A percentile compares a stretch with the other conserved stretches of the same genome.
phyloP scores from a whole-genome alignment of 1,140 invertebrate species.

The Phymastichus coffea region DNA sequence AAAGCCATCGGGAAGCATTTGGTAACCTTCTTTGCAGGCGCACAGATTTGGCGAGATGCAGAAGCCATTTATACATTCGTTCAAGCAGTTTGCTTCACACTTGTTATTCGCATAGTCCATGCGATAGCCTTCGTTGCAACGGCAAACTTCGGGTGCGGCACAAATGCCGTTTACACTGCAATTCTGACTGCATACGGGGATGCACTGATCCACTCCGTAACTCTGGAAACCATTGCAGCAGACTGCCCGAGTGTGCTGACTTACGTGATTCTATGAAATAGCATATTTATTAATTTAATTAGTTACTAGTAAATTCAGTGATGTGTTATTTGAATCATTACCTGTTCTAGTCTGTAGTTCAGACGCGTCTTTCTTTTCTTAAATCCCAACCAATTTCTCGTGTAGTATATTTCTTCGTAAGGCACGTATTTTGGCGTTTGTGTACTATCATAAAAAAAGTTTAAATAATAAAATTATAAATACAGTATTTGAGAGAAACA shows the following conservation, averaged over 20 bases:
- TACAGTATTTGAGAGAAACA: too few species aligned
- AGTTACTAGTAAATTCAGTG: too few species aligned
- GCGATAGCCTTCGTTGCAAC: conserved; percentile 48
- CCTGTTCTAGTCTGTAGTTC: too few species aligned
- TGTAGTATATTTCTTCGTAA: too few species aligned
- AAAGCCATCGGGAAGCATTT: conserved; percentile 2
- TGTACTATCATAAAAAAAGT: too few species aligned
- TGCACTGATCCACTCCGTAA: conserved; percentile 37
- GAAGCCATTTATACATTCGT: not conserved
- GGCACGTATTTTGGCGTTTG: too few species aligned
- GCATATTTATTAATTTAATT: not conserved
- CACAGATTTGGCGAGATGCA: conserved; percentile 9
- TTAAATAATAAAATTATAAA: too few species aligned
- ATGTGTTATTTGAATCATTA: too few species aligned
- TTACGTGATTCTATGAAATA: conserved; percentile 23
- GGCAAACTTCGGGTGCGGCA: conserved; percentile 60
- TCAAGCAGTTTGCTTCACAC: not conserved
- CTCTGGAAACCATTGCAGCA: conserved; percentile 54
- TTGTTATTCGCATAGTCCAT: not conserved
- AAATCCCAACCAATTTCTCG: too few species aligned
- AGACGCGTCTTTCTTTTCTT: too few species aligned
- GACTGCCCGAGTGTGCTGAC: conserved; percentile 31
- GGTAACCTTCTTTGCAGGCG: conserved; percentile 9
- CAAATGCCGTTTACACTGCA: conserved; percentile 63
- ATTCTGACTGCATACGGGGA: conserved; percentile 50